Evolutionary conservation across 2,113 vertebrate species (phyloP).

Genomic region (Laticauda colubrina): DNA sequence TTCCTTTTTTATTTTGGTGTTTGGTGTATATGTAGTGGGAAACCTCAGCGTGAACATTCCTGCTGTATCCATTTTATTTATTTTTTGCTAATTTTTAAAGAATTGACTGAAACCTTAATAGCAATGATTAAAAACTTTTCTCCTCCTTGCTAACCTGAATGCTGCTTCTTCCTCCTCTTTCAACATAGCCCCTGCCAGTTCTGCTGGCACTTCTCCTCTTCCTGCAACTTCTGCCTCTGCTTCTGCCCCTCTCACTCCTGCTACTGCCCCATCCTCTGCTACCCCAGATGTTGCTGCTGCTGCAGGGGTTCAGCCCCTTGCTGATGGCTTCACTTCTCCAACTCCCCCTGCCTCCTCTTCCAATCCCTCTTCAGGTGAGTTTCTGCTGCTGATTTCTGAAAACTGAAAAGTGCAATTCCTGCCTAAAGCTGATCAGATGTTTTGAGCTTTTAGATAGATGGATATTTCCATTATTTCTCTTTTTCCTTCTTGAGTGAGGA

Average conservation of each 20-base stretch:
- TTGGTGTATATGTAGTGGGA: slow-evolving; percentile 41
- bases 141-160: slow-evolving; percentile 71
- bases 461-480: not conserved
- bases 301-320: slow-evolving; percentile 82
- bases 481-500: not conserved
- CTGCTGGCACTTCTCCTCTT: slow-evolving; percentile 80
- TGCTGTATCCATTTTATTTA: slow-evolving; percentile 27
- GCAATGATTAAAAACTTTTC: slow-evolving; percentile 61
- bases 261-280: slow-evolving; percentile 68
- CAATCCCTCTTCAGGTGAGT: slow-evolving; percentile 90
- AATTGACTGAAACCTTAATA: slow-evolving; percentile 63
- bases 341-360: slow-evolving; percentile 89
- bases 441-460: slow-evolving; percentile 26
- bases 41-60: slow-evolving; percentile 46
- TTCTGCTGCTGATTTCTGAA: slow-evolving; percentile 45
- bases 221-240: slow-evolving; percentile 75
- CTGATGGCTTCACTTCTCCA: slow-evolving; percentile 88
- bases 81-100: slow-evolving; percentile 49
- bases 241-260: slow-evolving; percentile 73
- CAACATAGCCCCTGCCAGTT: slow-evolving; percentile 74
- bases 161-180: slow-evolving; percentile 74
- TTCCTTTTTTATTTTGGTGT: slow-evolving; percentile 18
- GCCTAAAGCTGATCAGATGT: slow-evolving; percentile 25
- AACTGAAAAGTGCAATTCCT: slow-evolving; percentile 18
- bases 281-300: slow-evolving; percentile 75